Conservation (phyloP, 2,888 invertebrate genomes). For the Atherix ibis region DNA sequence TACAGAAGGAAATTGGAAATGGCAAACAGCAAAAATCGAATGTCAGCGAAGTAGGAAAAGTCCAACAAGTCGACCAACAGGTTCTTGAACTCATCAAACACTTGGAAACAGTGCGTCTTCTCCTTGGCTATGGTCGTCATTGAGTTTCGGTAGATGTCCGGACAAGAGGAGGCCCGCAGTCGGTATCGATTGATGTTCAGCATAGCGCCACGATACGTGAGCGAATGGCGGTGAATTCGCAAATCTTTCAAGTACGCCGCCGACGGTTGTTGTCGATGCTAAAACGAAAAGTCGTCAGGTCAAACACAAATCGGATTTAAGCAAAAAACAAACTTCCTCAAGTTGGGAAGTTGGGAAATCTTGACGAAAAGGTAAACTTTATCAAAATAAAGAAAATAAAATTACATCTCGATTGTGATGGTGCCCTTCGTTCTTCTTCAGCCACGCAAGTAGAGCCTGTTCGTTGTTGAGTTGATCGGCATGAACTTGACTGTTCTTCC, state of each 20-base stretch:
- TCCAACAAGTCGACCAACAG: slow-evolving; percentile 62
- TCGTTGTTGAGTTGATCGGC: slow-evolving; percentile 10
- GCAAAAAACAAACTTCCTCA: too few species aligned
- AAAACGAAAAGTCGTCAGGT: slow-evolving; percentile 1
- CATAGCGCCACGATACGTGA: slow-evolving; percentile 76
- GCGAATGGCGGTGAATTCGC: slow-evolving; percentile 56
- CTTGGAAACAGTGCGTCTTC: slow-evolving; percentile 51
- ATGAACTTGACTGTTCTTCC: slow-evolving; percentile 6
- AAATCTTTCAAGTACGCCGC: slow-evolving; percentile 54
- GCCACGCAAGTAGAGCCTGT: slow-evolving; percentile 12
- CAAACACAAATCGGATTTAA: slow-evolving; percentile 3
- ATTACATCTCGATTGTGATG: slow-evolving; percentile 7
- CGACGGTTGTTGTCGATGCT: slow-evolving; percentile 10
- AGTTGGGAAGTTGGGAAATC: too few species aligned
- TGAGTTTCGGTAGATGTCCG: slow-evolving; percentile 75
- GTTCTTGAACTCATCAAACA: slow-evolving; percentile 63
- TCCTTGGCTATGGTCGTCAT: slow-evolving; percentile 75
- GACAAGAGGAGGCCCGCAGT: slow-evolving; percentile 72
- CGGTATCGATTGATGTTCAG: slow-evolving; percentile 67
- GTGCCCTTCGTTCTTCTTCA: slow-evolving; percentile 8
- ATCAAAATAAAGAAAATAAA: background rate
- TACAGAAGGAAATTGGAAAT: slow-evolving; percentile 80
- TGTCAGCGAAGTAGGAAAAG: slow-evolving; percentile 62
- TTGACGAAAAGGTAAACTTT: background rate
- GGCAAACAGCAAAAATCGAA: slow-evolving; percentile 60